A percentile compares a stretch with the other conserved stretches of the same genome.
These are phyloP conservation scores for Amphiprion ocellaris DNA, from an alignment of 2,113 vertebrate genomes.

Conservation along the genomic window DNA sequence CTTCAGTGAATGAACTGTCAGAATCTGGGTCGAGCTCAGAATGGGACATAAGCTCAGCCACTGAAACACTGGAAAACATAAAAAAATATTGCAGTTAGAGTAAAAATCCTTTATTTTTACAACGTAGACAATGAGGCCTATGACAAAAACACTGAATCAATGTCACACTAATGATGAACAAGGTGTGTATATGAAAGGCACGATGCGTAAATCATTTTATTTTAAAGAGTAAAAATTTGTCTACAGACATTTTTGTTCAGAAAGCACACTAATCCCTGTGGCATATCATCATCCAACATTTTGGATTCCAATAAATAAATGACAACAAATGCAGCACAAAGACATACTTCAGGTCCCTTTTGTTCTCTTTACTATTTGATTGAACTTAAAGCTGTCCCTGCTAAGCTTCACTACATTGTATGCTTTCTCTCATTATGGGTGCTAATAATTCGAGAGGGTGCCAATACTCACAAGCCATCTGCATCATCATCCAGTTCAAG, in stretches of 20 bases:
- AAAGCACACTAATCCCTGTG: background rate
- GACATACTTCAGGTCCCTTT: background rate
- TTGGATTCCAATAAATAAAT: background rate
- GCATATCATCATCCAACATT: background rate
- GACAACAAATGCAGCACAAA: background rate
- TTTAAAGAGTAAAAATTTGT: background rate
- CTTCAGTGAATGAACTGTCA: conserved; percentile 86
- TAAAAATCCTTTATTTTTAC: no score
- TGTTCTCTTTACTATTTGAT: background rate
- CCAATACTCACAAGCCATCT: conserved; percentile 88
- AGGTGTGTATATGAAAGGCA: background rate
- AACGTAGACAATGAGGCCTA: no score
- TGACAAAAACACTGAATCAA: background rate
- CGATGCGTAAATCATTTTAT: background rate
- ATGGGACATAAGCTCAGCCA: conserved; percentile 87
- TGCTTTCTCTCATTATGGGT: background rate
- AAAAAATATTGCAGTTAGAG: background rate
- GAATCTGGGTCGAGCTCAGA: conserved; percentile 88
- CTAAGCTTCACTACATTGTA: background rate
- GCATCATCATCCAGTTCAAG: conserved; percentile 88
- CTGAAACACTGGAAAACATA: conserved; percentile 81
- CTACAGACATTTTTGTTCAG: no score
- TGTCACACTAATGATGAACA: background rate
- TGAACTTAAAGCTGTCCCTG: background rate
- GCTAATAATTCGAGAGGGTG: background rate